Percentiles rank a stretch among this genome's conserved stretches.
phyloP scores from a whole-genome alignment of 2,888 invertebrate genomes.

The Sceliomorpha sp. region DNA sequence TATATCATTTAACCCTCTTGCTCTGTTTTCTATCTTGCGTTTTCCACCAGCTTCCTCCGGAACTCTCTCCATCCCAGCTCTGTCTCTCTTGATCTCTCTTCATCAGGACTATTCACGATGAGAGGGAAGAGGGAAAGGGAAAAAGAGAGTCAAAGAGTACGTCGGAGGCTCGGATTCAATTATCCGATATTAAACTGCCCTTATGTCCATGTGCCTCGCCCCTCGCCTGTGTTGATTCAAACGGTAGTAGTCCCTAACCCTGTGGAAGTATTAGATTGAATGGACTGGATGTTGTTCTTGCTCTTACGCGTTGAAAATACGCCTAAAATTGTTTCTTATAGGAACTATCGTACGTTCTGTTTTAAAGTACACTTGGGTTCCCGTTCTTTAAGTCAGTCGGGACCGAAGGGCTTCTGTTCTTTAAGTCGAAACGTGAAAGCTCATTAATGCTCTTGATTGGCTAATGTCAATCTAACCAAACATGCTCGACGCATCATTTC shows the following conservation, averaged over 20 bases:
- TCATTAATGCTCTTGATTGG: too few relatives aligned
- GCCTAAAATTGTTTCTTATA: slow-evolving; percentile 70
- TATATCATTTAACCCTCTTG: slow-evolving; percentile 1
- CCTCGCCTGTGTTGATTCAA: slow-evolving; percentile 69
- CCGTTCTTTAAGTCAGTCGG: slow-evolving; percentile 1
- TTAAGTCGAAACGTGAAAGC: too few relatives aligned
- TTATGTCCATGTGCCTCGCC: slow-evolving; percentile 66
- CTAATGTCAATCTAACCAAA: too few relatives aligned
- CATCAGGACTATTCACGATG: slow-evolving; percentile 46
- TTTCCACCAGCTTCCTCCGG: slow-evolving; percentile 18
- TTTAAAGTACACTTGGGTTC: slow-evolving; percentile 10
- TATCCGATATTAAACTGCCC: slow-evolving; percentile 80
- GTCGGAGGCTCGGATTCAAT: slow-evolving; percentile 77
- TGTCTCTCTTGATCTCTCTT: slow-evolving; percentile 37
- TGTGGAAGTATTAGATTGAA: slow-evolving; percentile 78
- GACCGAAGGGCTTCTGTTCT: too few relatives aligned
- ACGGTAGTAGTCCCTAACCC: slow-evolving; percentile 69
- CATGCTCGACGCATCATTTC: too few relatives aligned
- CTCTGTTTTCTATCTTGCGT: too few relatives aligned
- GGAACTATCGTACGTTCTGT: slow-evolving; percentile 56
- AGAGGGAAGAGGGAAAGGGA: slow-evolving; percentile 57
- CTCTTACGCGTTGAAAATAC: slow-evolving; percentile 71
- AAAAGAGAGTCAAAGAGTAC: slow-evolving; percentile 41
- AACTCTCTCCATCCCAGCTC: slow-evolving; percentile 10
- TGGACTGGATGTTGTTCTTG: slow-evolving; percentile 78